A percentile compares a stretch with the other conserved stretches of the same genome.
Conservation (phyloP, 2,113 vertebrate species). For the Urocynchramus pylzowi region DNA sequence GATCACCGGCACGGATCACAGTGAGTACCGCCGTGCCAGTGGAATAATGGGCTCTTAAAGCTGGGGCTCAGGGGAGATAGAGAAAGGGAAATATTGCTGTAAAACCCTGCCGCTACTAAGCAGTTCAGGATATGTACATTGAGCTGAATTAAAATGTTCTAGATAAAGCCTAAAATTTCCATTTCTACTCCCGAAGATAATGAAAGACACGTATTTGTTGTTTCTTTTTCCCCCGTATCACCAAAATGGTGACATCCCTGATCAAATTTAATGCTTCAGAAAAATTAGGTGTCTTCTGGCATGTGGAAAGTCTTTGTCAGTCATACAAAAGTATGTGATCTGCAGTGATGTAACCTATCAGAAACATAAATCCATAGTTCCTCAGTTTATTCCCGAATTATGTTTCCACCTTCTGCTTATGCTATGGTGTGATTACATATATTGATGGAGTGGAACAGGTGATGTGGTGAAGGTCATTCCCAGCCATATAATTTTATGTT, state of each 20-base stretch:
- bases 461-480: not conserved
- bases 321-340: not conserved
- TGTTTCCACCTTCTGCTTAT: not conserved
- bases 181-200: not conserved
- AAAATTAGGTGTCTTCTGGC: not conserved
- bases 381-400: not conserved
- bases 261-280: not conserved
- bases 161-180: not conserved
- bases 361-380: not conserved
- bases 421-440: not conserved
- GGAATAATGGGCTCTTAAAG: accelerated
- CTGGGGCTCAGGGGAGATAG: accelerated
- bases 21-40: slow-evolving; percentile 48
- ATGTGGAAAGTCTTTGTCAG: not conserved
- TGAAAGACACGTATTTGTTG: not conserved
- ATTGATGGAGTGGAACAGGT: not conserved
- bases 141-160: not conserved
- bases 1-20: slow-evolving; percentile 90
- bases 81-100: not conserved
- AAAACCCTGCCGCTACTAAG: not conserved
- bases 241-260: not conserved
- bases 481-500: not conserved
- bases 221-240: not conserved
- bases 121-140: not conserved
- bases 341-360: not conserved